Conservation (phyloP, 2,113 vertebrate genomes). For the Orthonyx spaldingii region DNA sequence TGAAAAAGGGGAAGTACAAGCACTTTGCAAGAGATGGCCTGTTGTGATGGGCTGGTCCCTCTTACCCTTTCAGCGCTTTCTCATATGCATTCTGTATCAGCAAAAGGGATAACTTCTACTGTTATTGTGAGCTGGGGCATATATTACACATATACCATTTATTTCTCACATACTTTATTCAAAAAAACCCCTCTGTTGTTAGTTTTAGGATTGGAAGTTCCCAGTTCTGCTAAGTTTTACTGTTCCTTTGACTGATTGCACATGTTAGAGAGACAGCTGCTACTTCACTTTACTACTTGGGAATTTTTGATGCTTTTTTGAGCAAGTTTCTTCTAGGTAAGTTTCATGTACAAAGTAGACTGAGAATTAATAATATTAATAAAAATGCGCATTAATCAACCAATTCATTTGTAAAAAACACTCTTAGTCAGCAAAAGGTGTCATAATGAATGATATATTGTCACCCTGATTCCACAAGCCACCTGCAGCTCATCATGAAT, state of each 20-base stretch:
- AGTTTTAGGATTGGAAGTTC: background rate
- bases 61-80: background rate
- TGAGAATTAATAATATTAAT: slow-evolving; percentile 2
- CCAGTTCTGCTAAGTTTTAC: background rate
- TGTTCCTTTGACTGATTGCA: background rate
- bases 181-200: background rate
- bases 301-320: background rate
- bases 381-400: slow-evolving; percentile 11
- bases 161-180: background rate
- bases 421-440: slow-evolving; percentile 13
- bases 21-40: background rate
- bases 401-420: slow-evolving; percentile 7
- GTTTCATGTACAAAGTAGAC: background rate
- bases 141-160: background rate
- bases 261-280: background rate
- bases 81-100: background rate
- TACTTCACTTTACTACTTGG: background rate
- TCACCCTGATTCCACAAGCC: background rate
- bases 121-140: background rate
- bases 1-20: background rate
- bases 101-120: background rate
- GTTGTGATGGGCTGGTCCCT: background rate
- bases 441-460: slow-evolving; percentile 31
- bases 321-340: background rate
- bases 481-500: slow-evolving; percentile 41